Conservation (phyloP, 2,888 invertebrate genomes). For the Heliconius erato region DNA sequence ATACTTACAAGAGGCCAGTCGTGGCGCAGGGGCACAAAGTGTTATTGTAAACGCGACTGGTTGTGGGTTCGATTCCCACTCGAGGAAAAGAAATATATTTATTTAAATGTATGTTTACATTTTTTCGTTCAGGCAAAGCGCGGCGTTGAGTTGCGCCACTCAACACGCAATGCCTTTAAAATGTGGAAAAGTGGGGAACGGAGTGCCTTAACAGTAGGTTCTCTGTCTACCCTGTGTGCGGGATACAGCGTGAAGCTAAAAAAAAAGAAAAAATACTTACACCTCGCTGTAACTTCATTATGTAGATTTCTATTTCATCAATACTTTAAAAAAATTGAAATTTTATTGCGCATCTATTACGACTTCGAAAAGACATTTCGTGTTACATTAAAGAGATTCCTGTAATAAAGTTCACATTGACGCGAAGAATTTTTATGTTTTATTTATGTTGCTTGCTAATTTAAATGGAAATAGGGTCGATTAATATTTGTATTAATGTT, state of each 20-base stretch:
- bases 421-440: slow-evolving; percentile 27
- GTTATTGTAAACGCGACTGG: too few species aligned
- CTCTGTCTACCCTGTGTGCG: too few species aligned
- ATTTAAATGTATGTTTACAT: too few species aligned
- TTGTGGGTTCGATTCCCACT: too few species aligned
- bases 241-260: too few species aligned
- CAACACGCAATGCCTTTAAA: too few species aligned
- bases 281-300: background rate
- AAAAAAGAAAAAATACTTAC: background rate
- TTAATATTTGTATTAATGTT: background rate
- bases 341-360: slow-evolving; percentile 15
- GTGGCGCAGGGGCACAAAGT: too few species aligned
- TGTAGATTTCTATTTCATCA: slow-evolving; percentile 21
- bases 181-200: too few species aligned
- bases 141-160: too few species aligned
- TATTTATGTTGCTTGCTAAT: slow-evolving; percentile 29
- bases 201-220: too few species aligned
- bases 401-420: slow-evolving; percentile 23
- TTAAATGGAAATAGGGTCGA: background rate
- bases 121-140: too few species aligned
- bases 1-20: background rate
- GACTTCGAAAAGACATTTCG: slow-evolving; percentile 27
- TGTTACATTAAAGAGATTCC: slow-evolving; percentile 26
- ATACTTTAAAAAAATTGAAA: slow-evolving; percentile 17
- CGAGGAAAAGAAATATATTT: too few species aligned